Base-by-base conservation (phyloP, 1,140 invertebrate genomes). In the Brachionus rubens region DNA sequence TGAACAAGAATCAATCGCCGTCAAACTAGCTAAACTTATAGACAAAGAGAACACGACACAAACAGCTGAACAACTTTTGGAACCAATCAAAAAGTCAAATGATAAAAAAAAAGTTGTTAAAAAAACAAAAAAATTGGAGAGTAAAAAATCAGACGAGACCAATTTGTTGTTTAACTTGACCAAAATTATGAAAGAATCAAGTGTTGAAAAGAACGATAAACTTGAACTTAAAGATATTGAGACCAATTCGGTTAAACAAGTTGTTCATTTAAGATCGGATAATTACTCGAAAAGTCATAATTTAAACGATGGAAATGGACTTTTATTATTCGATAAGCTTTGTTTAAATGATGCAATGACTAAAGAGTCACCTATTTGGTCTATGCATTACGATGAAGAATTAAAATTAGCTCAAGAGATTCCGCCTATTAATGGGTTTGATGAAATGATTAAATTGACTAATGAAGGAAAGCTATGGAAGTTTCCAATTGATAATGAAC, bases 401-500 rank as follows among this genome's bases (percentile, higher is more conserved):
- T 28, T 75, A n/a, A 59, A 41, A 33, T 30, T 30, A 28, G 48
- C 48, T n/a, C 48, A 43, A 46, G 40, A 43, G 16, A 59, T 75
- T 19, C 70, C 48, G 16, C 93, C 94, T 0, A 82, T 85, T 4
- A 98, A 98, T 87, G 90, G 90, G 80, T 96, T 94, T 82, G 90
- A 88, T 84, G 92, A 98, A 86, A 91, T 96, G 89, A 92, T 94
- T 75, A 80, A 89, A 54, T 96, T 93, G 93, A 98, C 96, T 0
- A 89, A 96, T 59, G 89, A 94, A 83, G 93, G 92, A 48, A 96
- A 94, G 86, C 79, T 98, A 7, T 99, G 96, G 96, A 89, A 91
- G 67, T 99, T 97, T 83, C 96, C 96, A 9, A 95, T 99, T 76
- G 87, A 98, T 83, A 99, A 99, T 87, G 95, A 98, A 86, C 90